These are phyloP conservation scores for Petrophora chlorosata DNA, from an alignment of 2,888 invertebrate genomes.

Conservation along the genomic window DNA sequence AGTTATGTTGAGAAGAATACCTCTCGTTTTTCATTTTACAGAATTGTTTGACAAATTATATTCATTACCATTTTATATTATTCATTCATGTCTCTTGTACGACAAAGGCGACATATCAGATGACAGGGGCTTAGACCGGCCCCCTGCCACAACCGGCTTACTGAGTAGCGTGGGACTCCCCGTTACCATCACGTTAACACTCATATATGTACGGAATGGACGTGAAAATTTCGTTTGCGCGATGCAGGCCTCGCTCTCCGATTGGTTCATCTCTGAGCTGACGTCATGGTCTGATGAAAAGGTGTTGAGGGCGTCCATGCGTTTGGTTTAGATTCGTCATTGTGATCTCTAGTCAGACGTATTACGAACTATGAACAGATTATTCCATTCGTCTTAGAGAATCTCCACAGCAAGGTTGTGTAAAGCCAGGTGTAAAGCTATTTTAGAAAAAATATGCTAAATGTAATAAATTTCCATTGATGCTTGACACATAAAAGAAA, in stretches of 20 bases:
- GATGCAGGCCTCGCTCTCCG: slow-evolving; percentile 50
- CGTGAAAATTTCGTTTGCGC: slow-evolving; percentile 56
- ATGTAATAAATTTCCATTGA: no score
- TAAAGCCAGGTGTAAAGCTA: no score
- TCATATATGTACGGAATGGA: slow-evolving; percentile 38
- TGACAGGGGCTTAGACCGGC: slow-evolving; percentile 56
- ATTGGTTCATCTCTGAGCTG: slow-evolving; percentile 42
- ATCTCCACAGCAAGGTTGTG: no score
- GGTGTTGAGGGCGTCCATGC: background rate
- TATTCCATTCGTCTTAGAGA: no score
- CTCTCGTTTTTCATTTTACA: slow-evolving; percentile 51
- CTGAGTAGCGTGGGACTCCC: slow-evolving; percentile 63
- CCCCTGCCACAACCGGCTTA: slow-evolving; percentile 54
- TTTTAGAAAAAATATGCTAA: no score
- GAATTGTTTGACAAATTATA: slow-evolving; percentile 43
- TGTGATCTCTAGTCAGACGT: background rate
- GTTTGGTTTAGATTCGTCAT: background rate
- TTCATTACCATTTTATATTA: slow-evolving; percentile 47
- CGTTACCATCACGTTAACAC: background rate
- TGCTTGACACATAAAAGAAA: no score
- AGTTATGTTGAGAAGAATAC: slow-evolving; percentile 53
- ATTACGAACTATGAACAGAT: background rate
- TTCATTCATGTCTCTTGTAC: slow-evolving; percentile 48
- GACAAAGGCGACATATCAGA: slow-evolving; percentile 50
- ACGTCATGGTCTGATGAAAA: slow-evolving; percentile 28